Evolutionary conservation across 2,888 invertebrate genomes (phyloP).

Genomic region (Danaus chrysippus): DNA sequence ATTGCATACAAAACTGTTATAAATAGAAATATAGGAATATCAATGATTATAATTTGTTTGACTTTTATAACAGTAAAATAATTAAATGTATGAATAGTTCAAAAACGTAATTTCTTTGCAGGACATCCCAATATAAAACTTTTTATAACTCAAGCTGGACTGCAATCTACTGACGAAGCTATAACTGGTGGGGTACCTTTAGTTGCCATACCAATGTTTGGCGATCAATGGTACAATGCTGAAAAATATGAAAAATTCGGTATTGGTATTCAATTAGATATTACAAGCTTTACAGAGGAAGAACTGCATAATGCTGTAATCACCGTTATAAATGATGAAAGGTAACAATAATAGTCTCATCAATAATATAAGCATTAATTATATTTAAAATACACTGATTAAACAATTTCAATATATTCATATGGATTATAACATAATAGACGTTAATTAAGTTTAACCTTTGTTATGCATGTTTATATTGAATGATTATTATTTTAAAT

Average conservation of each 20-base stretch:
- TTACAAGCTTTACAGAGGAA: conserved; percentile 41
- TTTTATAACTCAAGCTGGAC: conserved; percentile 61
- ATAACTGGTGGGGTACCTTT: conserved; percentile 56
- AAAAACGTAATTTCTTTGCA: conserved; percentile 23
- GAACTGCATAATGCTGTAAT: conserved; percentile 38
- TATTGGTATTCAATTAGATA: conserved; percentile 49
- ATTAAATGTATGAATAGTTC: too few species aligned
- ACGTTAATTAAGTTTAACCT: too few species aligned
- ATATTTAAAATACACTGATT: too few species aligned
- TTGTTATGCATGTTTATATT: too few species aligned
- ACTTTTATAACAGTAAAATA: too few species aligned
- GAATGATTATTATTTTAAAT: too few species aligned
- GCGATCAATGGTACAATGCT: conserved; percentile 58
- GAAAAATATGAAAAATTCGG: conserved; percentile 43
- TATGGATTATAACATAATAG: too few species aligned
- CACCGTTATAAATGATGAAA: conserved; percentile 35
- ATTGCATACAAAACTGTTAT: too few species aligned
- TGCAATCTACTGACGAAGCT: conserved; percentile 64
- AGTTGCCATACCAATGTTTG: conserved; percentile 57
- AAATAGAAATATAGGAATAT: too few species aligned
- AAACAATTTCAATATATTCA: too few species aligned
- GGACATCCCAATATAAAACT: conserved; percentile 65
- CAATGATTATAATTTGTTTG: too few species aligned
- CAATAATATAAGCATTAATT: too few species aligned
- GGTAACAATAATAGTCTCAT: conserved; percentile 32